Conservation (phyloP, 1,140 invertebrate genomes). For the Halotydeus destructor region DNA sequence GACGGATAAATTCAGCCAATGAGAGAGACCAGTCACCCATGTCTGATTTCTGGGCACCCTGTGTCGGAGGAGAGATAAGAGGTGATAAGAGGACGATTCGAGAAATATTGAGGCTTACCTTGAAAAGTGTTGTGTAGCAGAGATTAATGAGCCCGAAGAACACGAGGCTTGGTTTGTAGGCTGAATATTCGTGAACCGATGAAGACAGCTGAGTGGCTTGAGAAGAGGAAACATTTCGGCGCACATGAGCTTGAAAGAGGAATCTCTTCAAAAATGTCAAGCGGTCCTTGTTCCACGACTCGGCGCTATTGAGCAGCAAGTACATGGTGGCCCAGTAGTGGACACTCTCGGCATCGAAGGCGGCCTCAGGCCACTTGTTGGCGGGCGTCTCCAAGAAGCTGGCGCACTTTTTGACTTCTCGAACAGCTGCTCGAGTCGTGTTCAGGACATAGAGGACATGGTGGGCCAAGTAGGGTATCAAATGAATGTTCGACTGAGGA, state of each 20-base stretch:
- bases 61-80: conserved; percentile 8
- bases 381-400: conserved; percentile 39
- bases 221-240: conserved; percentile 27
- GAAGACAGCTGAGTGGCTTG: conserved; percentile 16
- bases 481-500: conserved; percentile 88
- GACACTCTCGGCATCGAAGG: conserved; percentile 70
- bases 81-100: neutral
- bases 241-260: conserved; percentile 51
- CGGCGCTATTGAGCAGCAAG: conserved; percentile 47
- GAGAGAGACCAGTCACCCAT: conserved; percentile 44
- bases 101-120: conserved; percentile 30
- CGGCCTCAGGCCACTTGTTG: conserved; percentile 43
- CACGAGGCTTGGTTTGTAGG: conserved; percentile 65
- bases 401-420: conserved; percentile 47
- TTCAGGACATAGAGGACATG: conserved; percentile 88
- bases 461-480: conserved; percentile 79
- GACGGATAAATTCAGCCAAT: conserved; percentile 75
- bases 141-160: conserved; percentile 59
- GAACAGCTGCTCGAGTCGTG: conserved; percentile 47
- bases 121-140: conserved; percentile 50
- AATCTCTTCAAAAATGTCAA: conserved; percentile 51
- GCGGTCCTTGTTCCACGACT: conserved; percentile 40
- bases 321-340: conserved; percentile 62
- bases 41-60: neutral
- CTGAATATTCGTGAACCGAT: conserved; percentile 42